phyloP scores from a whole-genome alignment of 1,140 invertebrate genomes.

The Armadillidium nasatum region DNA sequence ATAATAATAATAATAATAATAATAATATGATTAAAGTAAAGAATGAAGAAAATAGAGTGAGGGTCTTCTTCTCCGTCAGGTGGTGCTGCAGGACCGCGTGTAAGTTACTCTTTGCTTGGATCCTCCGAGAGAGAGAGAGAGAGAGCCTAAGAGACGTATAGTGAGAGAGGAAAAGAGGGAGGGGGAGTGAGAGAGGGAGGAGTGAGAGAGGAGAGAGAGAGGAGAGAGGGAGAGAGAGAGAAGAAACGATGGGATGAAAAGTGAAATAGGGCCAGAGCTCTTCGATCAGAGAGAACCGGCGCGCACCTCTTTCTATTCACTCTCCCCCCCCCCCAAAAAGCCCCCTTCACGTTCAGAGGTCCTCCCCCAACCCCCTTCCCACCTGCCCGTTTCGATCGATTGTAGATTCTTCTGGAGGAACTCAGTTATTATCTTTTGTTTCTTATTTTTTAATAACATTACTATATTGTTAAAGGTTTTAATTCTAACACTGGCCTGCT shows the following conservation, averaged over 20 bases:
- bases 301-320: neutral
- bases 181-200: neutral
- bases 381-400: conserved; percentile 8
- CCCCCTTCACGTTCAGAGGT: neutral
- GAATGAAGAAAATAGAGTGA: no score
- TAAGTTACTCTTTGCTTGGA: no score
- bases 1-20: no score
- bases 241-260: neutral
- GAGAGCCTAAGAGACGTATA: no score
- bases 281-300: conserved; percentile 1
- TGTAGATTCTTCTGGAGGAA: neutral
- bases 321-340: neutral
- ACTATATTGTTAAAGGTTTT: neutral
- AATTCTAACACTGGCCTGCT: neutral
- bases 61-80: no score
- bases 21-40: no score
- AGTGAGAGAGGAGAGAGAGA: neutral
- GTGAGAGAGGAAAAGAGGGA: neutral
- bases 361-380: neutral
- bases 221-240: neutral
- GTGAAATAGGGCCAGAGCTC: neutral
- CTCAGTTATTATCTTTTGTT: neutral
- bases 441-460: neutral
- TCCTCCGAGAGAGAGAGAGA: no score
- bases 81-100: no score